Evolutionary conservation across 2,113 vertebrate genomes (phyloP).

Genomic region (Xiphias gladius): DNA sequence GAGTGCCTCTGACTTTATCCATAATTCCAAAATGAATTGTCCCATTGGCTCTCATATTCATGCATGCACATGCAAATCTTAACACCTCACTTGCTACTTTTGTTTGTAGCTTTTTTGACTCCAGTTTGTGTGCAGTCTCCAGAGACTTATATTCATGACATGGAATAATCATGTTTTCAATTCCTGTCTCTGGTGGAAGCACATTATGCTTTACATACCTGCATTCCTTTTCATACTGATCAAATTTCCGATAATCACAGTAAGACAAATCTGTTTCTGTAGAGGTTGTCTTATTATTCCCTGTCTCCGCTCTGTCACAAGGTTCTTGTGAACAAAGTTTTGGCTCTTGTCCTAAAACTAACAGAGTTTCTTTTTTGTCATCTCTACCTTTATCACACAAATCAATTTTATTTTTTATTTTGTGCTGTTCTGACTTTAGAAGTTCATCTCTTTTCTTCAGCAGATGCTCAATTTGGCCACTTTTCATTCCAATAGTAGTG

Average conservation of each 20-base stretch:
- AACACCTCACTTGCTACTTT: constrained; percentile 83
- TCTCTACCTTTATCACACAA: not conserved
- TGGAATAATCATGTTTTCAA: constrained; percentile 74
- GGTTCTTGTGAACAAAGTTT: not conserved
- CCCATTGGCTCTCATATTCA: constrained; percentile 86
- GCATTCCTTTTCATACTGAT: constrained; percentile 65
- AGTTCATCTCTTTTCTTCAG: constrained; percentile 72
- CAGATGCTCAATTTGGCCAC: constrained; percentile 77
- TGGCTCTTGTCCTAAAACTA: not conserved
- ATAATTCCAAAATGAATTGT: constrained; percentile 87
- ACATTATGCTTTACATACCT: constrained; percentile 77
- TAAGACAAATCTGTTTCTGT: accelerated
- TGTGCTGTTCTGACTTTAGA: not conserved
- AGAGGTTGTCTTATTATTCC: accelerated
- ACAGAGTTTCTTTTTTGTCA: not conserved
- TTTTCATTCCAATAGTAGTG: constrained; percentile 74
- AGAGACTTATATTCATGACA: constrained; percentile 87
- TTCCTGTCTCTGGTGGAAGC: constrained; percentile 82
- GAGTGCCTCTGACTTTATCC: constrained; percentile 61
- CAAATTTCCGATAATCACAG: constrained; percentile 69
- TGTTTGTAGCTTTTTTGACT: constrained; percentile 41
- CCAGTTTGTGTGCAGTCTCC: constrained; percentile 64
- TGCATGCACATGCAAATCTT: constrained; percentile 83
- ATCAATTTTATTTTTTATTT: not conserved
- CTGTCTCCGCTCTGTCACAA: not conserved